phyloP scores from a whole-genome alignment of 2,113 vertebrate species.

The Okapia johnstoni region DNA sequence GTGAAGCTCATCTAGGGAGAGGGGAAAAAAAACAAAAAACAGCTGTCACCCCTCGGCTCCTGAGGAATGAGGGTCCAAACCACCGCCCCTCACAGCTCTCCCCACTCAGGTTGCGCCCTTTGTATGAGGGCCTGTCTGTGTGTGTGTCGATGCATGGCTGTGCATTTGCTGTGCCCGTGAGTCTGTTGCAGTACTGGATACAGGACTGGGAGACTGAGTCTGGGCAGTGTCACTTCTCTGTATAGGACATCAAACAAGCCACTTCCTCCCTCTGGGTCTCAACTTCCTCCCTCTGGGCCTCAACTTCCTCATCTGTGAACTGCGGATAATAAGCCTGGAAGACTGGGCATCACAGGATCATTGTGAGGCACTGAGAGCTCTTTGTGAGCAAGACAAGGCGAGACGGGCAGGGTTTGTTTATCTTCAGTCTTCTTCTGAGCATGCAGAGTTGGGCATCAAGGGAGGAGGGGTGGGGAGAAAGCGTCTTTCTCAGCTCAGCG shows the following conservation, averaged over 20 bases:
- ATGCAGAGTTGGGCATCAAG: not conserved
- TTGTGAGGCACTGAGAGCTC: not conserved
- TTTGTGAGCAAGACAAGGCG: not conserved
- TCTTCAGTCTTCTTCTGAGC: not conserved
- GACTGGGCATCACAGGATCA: not conserved
- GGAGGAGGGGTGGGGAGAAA: not conserved
- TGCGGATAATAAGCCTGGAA: not conserved
- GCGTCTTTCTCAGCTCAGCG: not conserved
- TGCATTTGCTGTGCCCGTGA: not conserved
- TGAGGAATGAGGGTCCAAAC: not conserved
- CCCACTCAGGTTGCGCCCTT: not conserved
- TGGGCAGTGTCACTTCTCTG: not conserved
- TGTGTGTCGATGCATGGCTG: fast-evolving
- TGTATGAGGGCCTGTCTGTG: not conserved
- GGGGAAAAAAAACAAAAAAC: not conserved
- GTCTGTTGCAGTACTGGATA: not conserved
- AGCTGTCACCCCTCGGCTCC: not conserved
- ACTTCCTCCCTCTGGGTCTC: not conserved
- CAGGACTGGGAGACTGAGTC: not conserved
- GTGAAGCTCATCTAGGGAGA: slow-evolving; percentile 33
- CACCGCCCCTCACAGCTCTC: fast-evolving
- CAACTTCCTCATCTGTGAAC: not conserved
- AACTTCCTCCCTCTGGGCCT: not conserved
- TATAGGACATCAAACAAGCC: not conserved
- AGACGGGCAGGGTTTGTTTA: not conserved